Evolutionary conservation across 2,113 vertebrate genomes (phyloP), one percentile per base, ranked within the genome.

Genomic region (Phrynocephalus versicolor): DNA sequence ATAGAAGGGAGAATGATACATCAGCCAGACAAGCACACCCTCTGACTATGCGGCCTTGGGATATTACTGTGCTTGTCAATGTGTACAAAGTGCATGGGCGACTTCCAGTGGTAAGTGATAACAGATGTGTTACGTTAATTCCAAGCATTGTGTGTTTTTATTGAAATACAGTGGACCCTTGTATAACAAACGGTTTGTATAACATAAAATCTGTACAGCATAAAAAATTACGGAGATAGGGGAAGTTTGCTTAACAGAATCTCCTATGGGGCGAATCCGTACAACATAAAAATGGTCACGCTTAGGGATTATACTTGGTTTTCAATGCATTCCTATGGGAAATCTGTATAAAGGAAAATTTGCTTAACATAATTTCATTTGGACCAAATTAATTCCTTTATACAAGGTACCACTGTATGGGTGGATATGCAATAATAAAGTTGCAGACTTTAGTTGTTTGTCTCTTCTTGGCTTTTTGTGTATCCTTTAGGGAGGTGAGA

Each of bases 11-110:
- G 67, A 93, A 81, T 0, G 96, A 97, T 39, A 85, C 87, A 37
- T 95, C 96, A 25, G 62, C 92, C 80, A 97, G 95, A 84, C 90
- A 94, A 0, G 81, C 97, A 82, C 97, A 98, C 90, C 98, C 98
- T 0, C 96, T 99, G 33, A 94, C 96, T 77, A 93, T 99, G 83
- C 97, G 99, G 60, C 99, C 99, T 0, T 99, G 98, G 99, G 98
- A 99, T 87, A 99, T 99, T 94, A 99, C 98, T 0, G 98, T 99
- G 45, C 97, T 98, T 88, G 97, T 99, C 85, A 99, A 99, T 94
- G 94, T 99, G 82, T 98, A 99, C 95, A 99, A 98, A 95, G 97
- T 99, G 81, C 98, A 99, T 30, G 98, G 98, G 14, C 95, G 97
- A 30, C 96, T 99, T 86, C 99, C 99, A 72, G 96, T 98, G 89